Conservation (phyloP, 2,113 vertebrate species). For the Phodopus roborovskii region DNA sequence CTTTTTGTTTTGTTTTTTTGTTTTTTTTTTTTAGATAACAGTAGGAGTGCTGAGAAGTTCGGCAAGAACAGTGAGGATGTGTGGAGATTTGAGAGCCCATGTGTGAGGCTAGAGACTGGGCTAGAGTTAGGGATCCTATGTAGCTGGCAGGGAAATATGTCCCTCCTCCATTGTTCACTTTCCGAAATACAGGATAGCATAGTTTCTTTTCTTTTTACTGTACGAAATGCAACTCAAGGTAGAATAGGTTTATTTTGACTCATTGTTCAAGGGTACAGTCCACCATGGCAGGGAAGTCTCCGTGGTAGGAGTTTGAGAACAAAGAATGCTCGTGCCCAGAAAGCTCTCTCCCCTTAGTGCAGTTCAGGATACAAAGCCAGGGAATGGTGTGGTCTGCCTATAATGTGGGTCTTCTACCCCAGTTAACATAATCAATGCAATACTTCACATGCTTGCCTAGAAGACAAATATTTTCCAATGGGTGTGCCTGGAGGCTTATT, state of each 20-base stretch:
- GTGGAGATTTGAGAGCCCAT: neutral
- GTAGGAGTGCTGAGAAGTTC: neutral
- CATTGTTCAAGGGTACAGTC: neutral
- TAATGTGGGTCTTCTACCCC: neutral
- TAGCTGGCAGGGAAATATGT: neutral
- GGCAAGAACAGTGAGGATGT: neutral
- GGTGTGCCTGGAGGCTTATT: neutral
- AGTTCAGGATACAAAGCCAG: neutral
- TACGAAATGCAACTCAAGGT: neutral
- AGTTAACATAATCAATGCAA: neutral
- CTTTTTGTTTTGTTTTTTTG: no score
- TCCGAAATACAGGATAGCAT: neutral
- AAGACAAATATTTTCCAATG: neutral
- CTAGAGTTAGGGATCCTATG: rapidly evolving
- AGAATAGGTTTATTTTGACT: neutral
- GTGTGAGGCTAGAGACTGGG: neutral
- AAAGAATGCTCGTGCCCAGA: neutral
- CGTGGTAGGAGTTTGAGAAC: neutral
- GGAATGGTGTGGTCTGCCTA: neutral
- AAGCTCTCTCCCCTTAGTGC: neutral
- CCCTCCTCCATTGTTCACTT: neutral
- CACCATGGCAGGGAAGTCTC: neutral
- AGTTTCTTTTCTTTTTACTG: neutral
- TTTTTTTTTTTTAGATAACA: neutral
- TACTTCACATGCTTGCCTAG: neutral